These are phyloP conservation scores for Ommatoiulus sabulosus DNA, from an alignment of 2,888 invertebrate species.

Conservation along the genomic window DNA sequence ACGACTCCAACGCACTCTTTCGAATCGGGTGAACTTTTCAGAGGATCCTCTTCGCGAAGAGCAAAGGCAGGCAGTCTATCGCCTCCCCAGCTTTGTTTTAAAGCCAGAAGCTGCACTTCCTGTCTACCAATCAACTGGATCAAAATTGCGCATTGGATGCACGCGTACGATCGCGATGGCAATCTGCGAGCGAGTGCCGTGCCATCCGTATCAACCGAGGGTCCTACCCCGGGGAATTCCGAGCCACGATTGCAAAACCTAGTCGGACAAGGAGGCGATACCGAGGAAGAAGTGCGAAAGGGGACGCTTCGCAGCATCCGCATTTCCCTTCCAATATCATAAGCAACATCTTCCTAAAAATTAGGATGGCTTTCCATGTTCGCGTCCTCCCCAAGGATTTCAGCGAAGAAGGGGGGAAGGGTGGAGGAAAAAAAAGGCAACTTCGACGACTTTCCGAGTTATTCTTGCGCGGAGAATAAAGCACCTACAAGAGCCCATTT, in stretches of 20 bases:
- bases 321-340: slow-evolving; percentile 50
- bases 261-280: not conserved
- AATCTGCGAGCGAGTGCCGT: not conserved
- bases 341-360: slow-evolving; percentile 15
- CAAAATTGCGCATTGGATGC: not conserved
- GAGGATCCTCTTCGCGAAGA: not conserved
- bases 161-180: not conserved
- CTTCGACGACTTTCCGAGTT: not conserved
- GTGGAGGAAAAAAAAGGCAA: not conserved
- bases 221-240: not conserved
- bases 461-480: not conserved
- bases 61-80: not conserved
- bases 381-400: too few relatives aligned
- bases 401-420: too few relatives aligned
- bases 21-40: not conserved
- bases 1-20: not conserved
- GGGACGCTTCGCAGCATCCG: not conserved
- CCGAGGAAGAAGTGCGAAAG: not conserved
- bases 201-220: not conserved
- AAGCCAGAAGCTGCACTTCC: not conserved
- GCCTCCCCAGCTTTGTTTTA: not conserved
- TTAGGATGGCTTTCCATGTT: not conserved
- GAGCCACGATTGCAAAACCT: not conserved
- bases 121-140: not conserved
- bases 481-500: not conserved